Percentiles rank a stretch among this genome's conserved stretches.
Evolutionary conservation across 2,888 invertebrate genomes (phyloP).

Genomic region (Andrena chrysosceles): DNA sequence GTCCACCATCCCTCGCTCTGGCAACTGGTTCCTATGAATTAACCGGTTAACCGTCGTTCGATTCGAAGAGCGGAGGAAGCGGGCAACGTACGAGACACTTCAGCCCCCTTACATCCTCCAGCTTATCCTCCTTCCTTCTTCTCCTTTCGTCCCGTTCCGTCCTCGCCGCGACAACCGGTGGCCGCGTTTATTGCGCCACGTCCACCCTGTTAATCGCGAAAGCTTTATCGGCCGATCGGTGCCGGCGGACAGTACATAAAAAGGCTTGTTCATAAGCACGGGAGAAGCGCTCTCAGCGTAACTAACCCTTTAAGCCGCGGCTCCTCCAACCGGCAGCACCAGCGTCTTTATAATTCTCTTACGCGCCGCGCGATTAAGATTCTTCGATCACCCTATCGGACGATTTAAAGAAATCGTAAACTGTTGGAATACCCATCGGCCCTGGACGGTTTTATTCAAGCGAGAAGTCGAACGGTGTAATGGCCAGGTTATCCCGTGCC

Average conservation of each 20-base stretch:
- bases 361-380: slow-evolving; percentile 24
- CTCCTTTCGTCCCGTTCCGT: background rate
- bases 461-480: slow-evolving; percentile 7
- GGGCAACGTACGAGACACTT: background rate
- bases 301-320: slow-evolving; percentile 17
- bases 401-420: slow-evolving; percentile 30
- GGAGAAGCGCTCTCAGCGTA: slow-evolving; percentile 12
- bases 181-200: slow-evolving; percentile 70
- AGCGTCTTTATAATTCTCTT: slow-evolving; percentile 10
- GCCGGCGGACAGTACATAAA: slow-evolving; percentile 39
- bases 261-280: slow-evolving; percentile 32
- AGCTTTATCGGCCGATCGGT: slow-evolving; percentile 29
- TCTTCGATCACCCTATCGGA: slow-evolving; percentile 17
- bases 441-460: slow-evolving; percentile 18
- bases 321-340: no score
- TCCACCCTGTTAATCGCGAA: slow-evolving; percentile 32
- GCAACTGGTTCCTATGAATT: slow-evolving; percentile 61
- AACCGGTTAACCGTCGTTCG: slow-evolving; percentile 64
- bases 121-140: slow-evolving; percentile 26
- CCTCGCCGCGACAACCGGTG: slow-evolving; percentile 43
- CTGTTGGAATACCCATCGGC: background rate
- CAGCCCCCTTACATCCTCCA: slow-evolving; percentile 31
- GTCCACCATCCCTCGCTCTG: background rate
- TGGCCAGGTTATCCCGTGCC: background rate
- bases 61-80: background rate